Evolutionary conservation across 1,140 invertebrate genomes (phyloP), one percentile per base, ranked within the genome.

Genomic region (Trinorchestia longiramus): DNA sequence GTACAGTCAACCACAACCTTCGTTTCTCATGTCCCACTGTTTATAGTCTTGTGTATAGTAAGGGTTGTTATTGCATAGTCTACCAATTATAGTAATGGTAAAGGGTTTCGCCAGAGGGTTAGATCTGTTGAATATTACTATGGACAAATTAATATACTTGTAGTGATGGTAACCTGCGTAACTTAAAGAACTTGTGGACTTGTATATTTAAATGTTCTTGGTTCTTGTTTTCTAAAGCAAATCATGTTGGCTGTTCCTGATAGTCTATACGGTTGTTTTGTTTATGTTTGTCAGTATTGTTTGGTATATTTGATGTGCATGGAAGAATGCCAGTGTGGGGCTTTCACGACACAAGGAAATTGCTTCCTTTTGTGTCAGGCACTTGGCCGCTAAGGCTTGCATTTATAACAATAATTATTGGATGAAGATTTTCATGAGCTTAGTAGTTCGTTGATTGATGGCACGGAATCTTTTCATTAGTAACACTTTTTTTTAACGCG

Each of bases 31-130:
- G 96, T 96, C 96, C 96, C 96, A 96, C 96, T 96, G 96, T 96
- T 96, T 96, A 96, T 96, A 96, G 96, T 96, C 96, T 96, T 96
- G 96, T 96, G 96, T 96, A 96, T 96, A 96, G 96, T 96, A 96
- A 96, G 96, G 96, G 96, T 96, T 96, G 96, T 96, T 96, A 96
- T 96, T 96, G 96, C 96, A 96, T 96, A 96, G 96, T 96, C 96
- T 96, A 96, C 96, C 96, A 96, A 96, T 96, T 96, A 96, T 96
- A 96, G 96, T 96, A 96, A 96, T 96, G 96, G 96, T 96, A 96
- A 96, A 96, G 96, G 96, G 96, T 96, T 96, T 96, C 96, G 96
- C 96, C 96, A 96, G 96, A 96, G 96, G 96, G 96, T 96, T 96
- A 96, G 96, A 96, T 96, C 96, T 96, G 96, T 96, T 96, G 96